Evolutionary conservation across 1,140 invertebrate genomes (phyloP).

Genomic region (Goniozus legneri): DNA sequence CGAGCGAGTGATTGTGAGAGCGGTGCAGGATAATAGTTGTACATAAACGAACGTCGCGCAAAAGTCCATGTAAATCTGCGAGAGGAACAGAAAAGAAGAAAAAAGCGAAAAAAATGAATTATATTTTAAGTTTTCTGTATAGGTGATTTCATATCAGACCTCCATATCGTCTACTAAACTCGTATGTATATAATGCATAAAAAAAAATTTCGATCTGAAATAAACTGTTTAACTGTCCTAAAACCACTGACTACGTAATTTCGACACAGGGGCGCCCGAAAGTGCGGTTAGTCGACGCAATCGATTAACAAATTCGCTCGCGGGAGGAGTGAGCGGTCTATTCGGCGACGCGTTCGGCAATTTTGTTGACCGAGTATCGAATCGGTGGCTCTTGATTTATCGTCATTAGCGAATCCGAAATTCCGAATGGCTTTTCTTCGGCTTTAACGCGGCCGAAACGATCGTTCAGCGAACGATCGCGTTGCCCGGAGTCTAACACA

Average conservation of each 20-base stretch:
- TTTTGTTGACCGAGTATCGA: no score
- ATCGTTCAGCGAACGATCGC: conserved; percentile 2
- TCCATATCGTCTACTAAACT: conserved; percentile 44
- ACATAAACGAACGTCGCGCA: conserved; percentile 19
- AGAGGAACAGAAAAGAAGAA: no score
- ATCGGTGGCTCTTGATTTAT: conserved; percentile 4
- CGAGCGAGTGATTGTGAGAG: conserved; percentile 1
- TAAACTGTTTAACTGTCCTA: conserved; percentile 47
- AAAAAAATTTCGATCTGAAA: conserved; percentile 47
- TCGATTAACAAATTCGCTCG: no score
- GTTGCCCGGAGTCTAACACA: no score
- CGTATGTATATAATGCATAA: conserved; percentile 49
- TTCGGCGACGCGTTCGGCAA: no score
- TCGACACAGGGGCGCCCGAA: no score
- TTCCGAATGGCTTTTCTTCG: conserved; percentile 1
- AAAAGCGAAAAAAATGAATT: no score
- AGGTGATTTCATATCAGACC: conserved; percentile 42
- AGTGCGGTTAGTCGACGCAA: no score
- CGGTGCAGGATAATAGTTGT: conserved; percentile 22
- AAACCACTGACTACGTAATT: no score
- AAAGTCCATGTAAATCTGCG: conserved; percentile 37
- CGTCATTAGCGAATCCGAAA: conserved; percentile 12
- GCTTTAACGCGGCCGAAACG: conserved; percentile 6
- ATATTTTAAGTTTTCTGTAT: conserved; percentile 35
- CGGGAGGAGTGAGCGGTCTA: no score